phyloP scores from a whole-genome alignment of 2,888 invertebrate species.

The Nymphalis polychloros region DNA sequence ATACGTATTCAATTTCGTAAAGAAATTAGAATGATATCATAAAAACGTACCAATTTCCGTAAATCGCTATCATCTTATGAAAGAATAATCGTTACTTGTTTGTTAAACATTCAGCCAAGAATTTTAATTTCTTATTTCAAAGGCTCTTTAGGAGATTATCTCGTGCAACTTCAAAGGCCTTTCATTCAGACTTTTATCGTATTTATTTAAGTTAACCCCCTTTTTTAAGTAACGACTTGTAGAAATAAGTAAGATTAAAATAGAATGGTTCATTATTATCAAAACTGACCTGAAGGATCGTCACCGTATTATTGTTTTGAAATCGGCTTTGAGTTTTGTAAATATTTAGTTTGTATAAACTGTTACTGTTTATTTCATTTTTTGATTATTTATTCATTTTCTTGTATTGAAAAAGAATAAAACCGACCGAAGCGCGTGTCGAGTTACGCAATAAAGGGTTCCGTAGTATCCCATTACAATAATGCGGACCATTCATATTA shows the following conservation, averaged over 20 bases:
- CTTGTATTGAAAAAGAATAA: too few relatives aligned
- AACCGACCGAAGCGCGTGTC: too few relatives aligned
- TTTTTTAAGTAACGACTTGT: constrained; percentile 20
- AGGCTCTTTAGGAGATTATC: constrained; percentile 22
- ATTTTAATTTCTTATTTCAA: constrained; percentile 30
- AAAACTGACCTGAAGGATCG: too few relatives aligned
- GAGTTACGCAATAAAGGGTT: too few relatives aligned
- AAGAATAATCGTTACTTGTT: constrained; percentile 25
- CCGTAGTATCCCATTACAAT: too few relatives aligned
- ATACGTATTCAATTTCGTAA: too few relatives aligned
- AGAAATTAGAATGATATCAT: neutral
- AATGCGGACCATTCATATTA: too few relatives aligned
- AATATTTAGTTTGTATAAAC: too few relatives aligned
- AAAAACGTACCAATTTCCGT: neutral
- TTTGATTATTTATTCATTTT: too few relatives aligned
- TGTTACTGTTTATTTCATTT: too few relatives aligned
- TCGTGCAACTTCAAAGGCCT: constrained; percentile 21
- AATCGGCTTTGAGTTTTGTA: too few relatives aligned
- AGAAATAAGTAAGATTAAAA: neutral
- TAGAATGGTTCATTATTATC: neutral
- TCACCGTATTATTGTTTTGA: too few relatives aligned
- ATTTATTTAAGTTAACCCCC: constrained; percentile 25
- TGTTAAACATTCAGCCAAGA: constrained; percentile 24
- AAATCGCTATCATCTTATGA: constrained; percentile 20
- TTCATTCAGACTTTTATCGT: constrained; percentile 22